These are phyloP conservation scores for Taxidea taxus DNA, from an alignment of 2,113 vertebrate genomes.

Conservation along the genomic window DNA sequence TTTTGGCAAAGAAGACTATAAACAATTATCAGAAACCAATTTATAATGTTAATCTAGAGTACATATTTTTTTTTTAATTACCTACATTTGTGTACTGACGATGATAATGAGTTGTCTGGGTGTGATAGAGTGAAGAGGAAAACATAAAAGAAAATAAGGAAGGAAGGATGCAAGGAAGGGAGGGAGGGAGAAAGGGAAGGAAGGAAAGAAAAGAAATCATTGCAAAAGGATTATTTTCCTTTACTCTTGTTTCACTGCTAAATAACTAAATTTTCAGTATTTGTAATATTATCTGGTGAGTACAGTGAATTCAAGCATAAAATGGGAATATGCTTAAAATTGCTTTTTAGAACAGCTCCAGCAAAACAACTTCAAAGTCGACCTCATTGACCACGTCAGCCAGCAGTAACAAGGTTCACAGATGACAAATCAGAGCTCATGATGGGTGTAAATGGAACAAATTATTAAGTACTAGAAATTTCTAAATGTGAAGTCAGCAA, in stretches of 20 bases:
- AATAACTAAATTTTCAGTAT: neutral
- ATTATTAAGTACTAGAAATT: neutral
- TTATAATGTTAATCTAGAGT: neutral
- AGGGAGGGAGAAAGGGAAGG: no score
- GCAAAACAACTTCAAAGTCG: neutral
- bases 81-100: neutral
- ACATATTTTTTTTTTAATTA: neutral
- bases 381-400: neutral
- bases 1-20: neutral
- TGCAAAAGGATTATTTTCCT: neutral
- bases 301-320: neutral
- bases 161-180: neutral
- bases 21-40: neutral
- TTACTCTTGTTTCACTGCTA: neutral
- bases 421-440: neutral
- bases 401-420: neutral
- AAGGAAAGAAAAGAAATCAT: neutral
- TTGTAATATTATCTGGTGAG: neutral
- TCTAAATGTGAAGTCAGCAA: neutral
- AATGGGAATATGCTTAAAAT: neutral
- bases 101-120: neutral
- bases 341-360: neutral
- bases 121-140: neutral
- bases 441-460: no score
- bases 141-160: neutral